Evolutionary conservation across 2,888 invertebrate genomes (phyloP).

Genomic region (Eudemis profundana): DNA sequence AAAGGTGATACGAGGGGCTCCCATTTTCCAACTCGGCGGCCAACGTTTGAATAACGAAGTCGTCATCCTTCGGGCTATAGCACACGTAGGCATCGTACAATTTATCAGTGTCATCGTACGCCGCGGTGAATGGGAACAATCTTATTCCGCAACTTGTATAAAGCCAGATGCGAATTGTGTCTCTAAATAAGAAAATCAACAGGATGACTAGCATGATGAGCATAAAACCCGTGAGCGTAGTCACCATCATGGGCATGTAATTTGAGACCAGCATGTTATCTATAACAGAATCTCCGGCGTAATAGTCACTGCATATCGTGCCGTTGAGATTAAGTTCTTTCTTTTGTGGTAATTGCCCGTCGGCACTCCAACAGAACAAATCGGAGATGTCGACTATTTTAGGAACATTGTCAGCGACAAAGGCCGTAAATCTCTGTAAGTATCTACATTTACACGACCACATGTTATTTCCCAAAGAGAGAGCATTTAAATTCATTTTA

Average conservation of each 20-base stretch:
- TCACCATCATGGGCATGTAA: conserved; percentile 93
- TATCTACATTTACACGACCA: conserved; percentile 97
- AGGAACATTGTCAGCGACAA: conserved; percentile 91
- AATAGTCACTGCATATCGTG: conserved; percentile 94
- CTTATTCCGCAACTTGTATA: conserved; percentile 94
- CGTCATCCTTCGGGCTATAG: conserved; percentile 96
- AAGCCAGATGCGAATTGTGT: conserved; percentile 94
- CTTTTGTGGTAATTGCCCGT: conserved; percentile 88
- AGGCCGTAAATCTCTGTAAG: conserved; percentile 92
- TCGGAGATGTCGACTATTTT: conserved; percentile 91
- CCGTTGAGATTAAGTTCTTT: conserved; percentile 93
- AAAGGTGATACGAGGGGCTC: conserved; percentile 91
- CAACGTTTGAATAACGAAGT: conserved; percentile 94
- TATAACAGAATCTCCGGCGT: conserved; percentile 91
- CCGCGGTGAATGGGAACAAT: conserved; percentile 89
- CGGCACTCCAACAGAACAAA: conserved; percentile 91
- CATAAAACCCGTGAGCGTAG: conserved; percentile 90
- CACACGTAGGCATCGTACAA: conserved; percentile 97
- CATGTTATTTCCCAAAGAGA: conserved; percentile 92
- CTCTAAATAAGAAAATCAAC: conserved; percentile 93
- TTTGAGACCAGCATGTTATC: conserved; percentile 93
- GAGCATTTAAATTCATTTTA: conserved; percentile 88
- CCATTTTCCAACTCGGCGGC: conserved; percentile 95
- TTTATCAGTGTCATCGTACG: conserved; percentile 93
- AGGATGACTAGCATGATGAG: conserved; percentile 91